Evolutionary conservation across 2,797 vertebrate genomes (phyloP).

Genomic region (Rhincodon typus): DNA sequence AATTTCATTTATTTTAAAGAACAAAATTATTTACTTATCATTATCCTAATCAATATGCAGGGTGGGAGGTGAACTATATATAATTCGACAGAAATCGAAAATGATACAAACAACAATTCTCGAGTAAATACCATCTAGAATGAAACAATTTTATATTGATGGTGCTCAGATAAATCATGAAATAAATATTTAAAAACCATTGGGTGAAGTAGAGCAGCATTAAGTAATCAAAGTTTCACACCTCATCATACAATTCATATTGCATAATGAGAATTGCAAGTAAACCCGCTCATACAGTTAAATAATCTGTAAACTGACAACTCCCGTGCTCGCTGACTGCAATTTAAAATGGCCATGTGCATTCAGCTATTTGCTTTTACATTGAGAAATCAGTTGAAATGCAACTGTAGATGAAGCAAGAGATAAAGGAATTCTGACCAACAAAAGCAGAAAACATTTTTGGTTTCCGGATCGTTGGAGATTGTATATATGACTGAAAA

Average conservation of each 20-base stretch:
- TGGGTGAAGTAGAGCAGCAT: not conserved
- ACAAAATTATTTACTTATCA: not conserved
- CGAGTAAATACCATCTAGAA: not conserved
- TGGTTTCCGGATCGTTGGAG: no score
- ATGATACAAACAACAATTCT: not conserved
- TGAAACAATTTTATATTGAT: not conserved
- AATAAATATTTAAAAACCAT: not conserved
- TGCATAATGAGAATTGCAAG: constrained; percentile 17
- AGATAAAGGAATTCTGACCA: not conserved
- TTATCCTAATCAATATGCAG: not conserved
- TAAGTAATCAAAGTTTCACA: not conserved
- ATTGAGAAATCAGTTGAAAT: not conserved
- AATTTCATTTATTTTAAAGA: not conserved
- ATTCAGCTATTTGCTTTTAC: constrained; percentile 19
- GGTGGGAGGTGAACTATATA: not conserved
- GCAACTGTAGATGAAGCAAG: not conserved
- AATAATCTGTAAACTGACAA: constrained; percentile 28
- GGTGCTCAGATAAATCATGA: not conserved
- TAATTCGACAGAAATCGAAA: not conserved
- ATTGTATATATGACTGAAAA: no score
- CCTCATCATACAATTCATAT: not conserved
- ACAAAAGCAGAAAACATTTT: not conserved
- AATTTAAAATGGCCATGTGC: not conserved
- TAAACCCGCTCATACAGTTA: not conserved
- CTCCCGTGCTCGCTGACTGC: constrained; percentile 18